These are phyloP conservation scores for Hypena proboscidalis DNA, from an alignment of 2,888 invertebrate genomes.

Conservation along the genomic window DNA sequence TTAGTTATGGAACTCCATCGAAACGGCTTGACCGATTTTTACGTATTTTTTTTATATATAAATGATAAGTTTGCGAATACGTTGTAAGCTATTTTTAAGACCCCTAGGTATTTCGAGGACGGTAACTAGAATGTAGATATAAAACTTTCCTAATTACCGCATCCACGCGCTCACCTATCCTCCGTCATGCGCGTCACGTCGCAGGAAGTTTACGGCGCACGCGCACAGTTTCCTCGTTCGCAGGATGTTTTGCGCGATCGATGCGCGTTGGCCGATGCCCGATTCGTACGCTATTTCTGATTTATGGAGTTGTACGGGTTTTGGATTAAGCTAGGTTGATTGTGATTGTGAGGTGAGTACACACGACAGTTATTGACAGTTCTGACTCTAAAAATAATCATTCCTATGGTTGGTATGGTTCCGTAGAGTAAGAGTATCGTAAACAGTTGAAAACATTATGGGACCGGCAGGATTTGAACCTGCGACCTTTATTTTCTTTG, in stretches of 20 bases:
- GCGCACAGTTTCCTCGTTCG: slow-evolving; percentile 69
- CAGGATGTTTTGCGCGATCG: slow-evolving; percentile 68
- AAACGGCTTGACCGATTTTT: too few relatives aligned
- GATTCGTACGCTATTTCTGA: slow-evolving; percentile 42
- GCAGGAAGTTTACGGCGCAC: slow-evolving; percentile 74
- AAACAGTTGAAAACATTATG: too few relatives aligned
- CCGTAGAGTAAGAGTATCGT: too few relatives aligned
- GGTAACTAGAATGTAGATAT: not conserved
- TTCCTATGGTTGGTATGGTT: too few relatives aligned
- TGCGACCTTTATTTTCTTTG: too few relatives aligned
- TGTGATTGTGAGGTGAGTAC: slow-evolving; percentile 18
- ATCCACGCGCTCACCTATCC: slow-evolving; percentile 20
- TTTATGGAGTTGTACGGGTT: slow-evolving; percentile 30
- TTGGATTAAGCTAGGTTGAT: slow-evolving; percentile 6
- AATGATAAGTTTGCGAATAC: too few relatives aligned
- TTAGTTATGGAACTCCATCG: too few relatives aligned
- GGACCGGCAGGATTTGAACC: too few relatives aligned
- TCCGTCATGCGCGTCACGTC: slow-evolving; percentile 27
- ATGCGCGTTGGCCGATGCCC: slow-evolving; percentile 39
- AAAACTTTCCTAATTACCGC: slow-evolving; percentile 9
- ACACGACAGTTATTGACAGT: too few relatives aligned
- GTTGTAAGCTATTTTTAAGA: too few relatives aligned
- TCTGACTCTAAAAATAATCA: too few relatives aligned
- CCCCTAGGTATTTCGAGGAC: not conserved
- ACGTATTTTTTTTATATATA: too few relatives aligned